A percentile compares a stretch with the other conserved stretches of the same genome.
phyloP scores from a whole-genome alignment of 1,140 invertebrate species.

The Achroia grisella region DNA sequence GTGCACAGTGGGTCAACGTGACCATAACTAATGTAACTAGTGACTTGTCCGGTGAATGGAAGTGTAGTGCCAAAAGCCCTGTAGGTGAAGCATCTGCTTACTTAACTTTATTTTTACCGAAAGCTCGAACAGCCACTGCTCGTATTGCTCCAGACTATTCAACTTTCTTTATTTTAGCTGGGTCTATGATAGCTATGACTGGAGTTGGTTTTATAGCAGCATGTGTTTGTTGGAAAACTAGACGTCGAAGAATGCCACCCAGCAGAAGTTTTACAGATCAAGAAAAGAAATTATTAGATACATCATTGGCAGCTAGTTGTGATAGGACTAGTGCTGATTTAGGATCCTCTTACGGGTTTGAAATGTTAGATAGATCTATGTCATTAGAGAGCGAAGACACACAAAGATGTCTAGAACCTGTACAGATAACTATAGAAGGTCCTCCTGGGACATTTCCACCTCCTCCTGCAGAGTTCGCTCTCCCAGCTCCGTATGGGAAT shows the following conservation, averaged over 20 bases:
- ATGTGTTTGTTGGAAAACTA: slow-evolving; percentile 57
- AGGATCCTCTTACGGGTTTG: slow-evolving; percentile 75
- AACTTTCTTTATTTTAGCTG: slow-evolving; percentile 52
- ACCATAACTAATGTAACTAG: slow-evolving; percentile 63
- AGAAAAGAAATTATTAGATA: slow-evolving; percentile 87
- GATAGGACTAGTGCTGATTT: slow-evolving; percentile 74
- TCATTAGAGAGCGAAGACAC: slow-evolving; percentile 57
- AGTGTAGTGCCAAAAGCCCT: slow-evolving; percentile 59
- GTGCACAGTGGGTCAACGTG: slow-evolving; percentile 64
- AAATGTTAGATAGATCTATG: slow-evolving; percentile 71
- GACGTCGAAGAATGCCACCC: slow-evolving; percentile 76
- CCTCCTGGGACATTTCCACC: slow-evolving; percentile 69
- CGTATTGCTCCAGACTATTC: slow-evolving; percentile 57
- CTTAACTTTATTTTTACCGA: slow-evolving; percentile 54
- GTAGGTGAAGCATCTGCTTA: slow-evolving; percentile 51
- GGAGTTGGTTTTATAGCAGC: slow-evolving; percentile 48
- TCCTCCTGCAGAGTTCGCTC: slow-evolving; percentile 61
- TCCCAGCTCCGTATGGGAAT: slow-evolving; percentile 61
- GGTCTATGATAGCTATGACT: slow-evolving; percentile 51
- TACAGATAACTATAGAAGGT: slow-evolving; percentile 86
- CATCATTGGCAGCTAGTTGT: slow-evolving; percentile 82
- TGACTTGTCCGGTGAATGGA: slow-evolving; percentile 63
- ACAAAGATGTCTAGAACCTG: slow-evolving; percentile 49
- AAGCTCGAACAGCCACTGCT: slow-evolving; percentile 49
- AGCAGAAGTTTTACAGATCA: slow-evolving; percentile 88